Conservation (phyloP, 1,140 invertebrate genomes). For the Triops longicaudatus region DNA sequence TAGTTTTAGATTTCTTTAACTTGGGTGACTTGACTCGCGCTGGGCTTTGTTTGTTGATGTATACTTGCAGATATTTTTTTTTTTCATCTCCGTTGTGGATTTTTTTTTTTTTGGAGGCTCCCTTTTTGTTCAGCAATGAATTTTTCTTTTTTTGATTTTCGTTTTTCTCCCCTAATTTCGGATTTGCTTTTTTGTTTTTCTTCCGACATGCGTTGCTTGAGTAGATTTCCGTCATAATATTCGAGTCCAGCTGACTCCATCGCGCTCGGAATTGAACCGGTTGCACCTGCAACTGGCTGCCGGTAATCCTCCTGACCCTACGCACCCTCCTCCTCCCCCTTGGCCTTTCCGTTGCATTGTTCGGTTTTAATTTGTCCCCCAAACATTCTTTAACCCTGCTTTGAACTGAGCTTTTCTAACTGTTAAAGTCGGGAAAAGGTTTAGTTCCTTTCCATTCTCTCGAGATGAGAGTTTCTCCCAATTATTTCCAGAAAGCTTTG, state of each 20-base stretch:
- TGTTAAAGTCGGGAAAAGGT: not conserved
- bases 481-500: too few species aligned
- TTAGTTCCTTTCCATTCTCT: not conserved
- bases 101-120: slow-evolving; percentile 22
- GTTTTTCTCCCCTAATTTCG: not conserved
- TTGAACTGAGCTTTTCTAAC: slow-evolving; percentile 17
- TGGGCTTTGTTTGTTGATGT: not conserved
- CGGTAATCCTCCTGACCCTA: slow-evolving; percentile 21
- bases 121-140: not conserved
- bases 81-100: slow-evolving; percentile 12
- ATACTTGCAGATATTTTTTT: not conserved
- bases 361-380: not conserved
- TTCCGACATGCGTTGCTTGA: slow-evolving; percentile 22
- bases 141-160: not conserved
- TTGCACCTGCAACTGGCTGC: slow-evolving; percentile 28
- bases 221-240: slow-evolving; percentile 46
- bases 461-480: too few species aligned
- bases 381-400: not conserved
- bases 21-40: not conserved
- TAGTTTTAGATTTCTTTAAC: not conserved
- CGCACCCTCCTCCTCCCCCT: not conserved
- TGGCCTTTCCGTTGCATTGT: slow-evolving; percentile 2
- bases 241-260: slow-evolving; percentile 41
- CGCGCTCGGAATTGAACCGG: slow-evolving; percentile 28
- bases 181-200: slow-evolving; percentile 22